Evolutionary conservation across 2,113 vertebrate genomes (phyloP), one percentile per base, ranked within the genome.

Genomic region (Tapirus terrestris): DNA sequence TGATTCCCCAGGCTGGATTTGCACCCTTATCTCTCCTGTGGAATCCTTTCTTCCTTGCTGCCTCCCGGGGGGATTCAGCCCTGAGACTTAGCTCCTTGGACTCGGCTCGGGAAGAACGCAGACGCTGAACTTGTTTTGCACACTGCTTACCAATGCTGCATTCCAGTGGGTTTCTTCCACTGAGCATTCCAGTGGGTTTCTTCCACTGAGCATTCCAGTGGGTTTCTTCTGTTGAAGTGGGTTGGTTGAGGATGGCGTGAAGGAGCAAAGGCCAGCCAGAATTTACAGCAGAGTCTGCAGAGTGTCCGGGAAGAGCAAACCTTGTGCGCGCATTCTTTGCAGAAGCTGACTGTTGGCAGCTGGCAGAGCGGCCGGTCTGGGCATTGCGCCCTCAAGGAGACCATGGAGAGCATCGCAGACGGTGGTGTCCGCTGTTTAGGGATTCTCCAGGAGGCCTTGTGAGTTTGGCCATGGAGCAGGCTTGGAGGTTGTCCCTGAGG

Each of bases 1-100:
- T 7, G 21, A 9, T 73, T 14, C 2, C 4, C 39, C 39, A 0
- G 70, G 4, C 70, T 13, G 70, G 70, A 7, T 5, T 1, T 6
- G 5, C 8, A 3, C 21, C 70, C 36, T 21, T 23, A 6, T 14
- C 13, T 31, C 14, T 18, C 17, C 12, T 25, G 8, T 13, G 13
- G 45, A 31, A 48, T 56, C 16, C 5, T 27, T 13, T 2, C 33
- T 39, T 56, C 13, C 1, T 39, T 2, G 14, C 48, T 5, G 5
- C 14, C 43, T 20, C n/a, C 4, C 29, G n/a, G 8, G 23, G 23
- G 0, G 16, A 8, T 20, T 27, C n/a, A 12, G 16, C 8, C 33
- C 33, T 33, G 31, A 4, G 83, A 17, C 83, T 68, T 10, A 6
- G 45, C 9, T n/a, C 2, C 51, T 33, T 17, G 63, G 33, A 13